Base-by-base conservation (phyloP, 2,888 invertebrate species). In the Volucella inanis region DNA sequence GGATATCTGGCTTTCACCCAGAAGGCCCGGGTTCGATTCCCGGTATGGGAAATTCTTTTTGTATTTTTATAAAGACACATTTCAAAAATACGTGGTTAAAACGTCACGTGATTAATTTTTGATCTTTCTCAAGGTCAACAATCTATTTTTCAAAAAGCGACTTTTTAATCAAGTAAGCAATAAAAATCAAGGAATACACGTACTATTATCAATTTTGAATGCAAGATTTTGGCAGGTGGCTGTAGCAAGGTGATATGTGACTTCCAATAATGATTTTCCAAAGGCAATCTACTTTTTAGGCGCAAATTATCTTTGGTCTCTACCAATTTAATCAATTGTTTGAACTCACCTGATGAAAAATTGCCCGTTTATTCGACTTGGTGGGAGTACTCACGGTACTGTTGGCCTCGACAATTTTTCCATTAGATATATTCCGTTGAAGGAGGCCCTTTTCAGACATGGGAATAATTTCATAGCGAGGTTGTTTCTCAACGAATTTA, bases 391-490 rank as follows among this genome's bases (percentile, higher is more conserved):
- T 49, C 8, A 62, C 38, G 11, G 31, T 54, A 14, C 68, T 62
- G 31, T 18, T 64, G 2, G 61, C 67, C 18, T 70, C 64, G 14
- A 15, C 18, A 12, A 65, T 59, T 62, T 85, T 81, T 1, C 52
- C 15, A 50, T 8, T 54, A 9, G 84, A 76, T 6, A 31, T 61
- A 18, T 57, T 65, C 15, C 50, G 65, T 50, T 76, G 71, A 4
- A 77, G 72, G 3, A 82, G 52, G 87, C 89, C 87, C 88, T 88
- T 71, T 87, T 91, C 90, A 2, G 89, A 70, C 0, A 88, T 86
- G 9, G 90, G 88, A 39, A 90, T 89, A 74, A 91, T 89, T 75
- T 90, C 88, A 74, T 90, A 91, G 45, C 89, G 85, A 31, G 87
- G 81, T 67, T 88, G 88, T 31, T 89, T 86, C 43, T 89, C 88